Base-by-base conservation (phyloP, 1,140 invertebrate genomes). In the Dolichoris vasculosae region DNA sequence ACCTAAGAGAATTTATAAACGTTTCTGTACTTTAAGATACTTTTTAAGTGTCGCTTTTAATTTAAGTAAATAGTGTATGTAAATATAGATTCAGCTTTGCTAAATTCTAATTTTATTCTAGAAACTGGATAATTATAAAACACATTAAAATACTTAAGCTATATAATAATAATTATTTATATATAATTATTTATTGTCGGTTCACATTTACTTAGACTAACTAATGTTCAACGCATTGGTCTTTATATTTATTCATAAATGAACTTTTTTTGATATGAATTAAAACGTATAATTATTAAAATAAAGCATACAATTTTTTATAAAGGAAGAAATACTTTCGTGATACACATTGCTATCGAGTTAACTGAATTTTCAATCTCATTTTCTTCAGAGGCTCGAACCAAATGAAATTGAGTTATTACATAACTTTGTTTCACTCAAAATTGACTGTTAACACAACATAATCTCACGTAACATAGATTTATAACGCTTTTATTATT, bases 101-200 rank as follows among this genome's bases (percentile, higher is more conserved):
- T 38, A 76, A 86, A 69, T 63, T 86, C 73, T 86, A 35, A 67
- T 73, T 73, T 73, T 73, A 73, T 73, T 20, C 23, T 43, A 43
- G 13, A 78, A 84, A 78, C 38, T 30, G 23, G 51, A 76, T 76
- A 51, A 76, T n/a, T 76, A 71, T 59, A 46, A n/a, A 73, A 80
- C 64, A 84, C 46, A 71, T 79, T 40, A 79, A 67, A 84, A 79
- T 23, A 76, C 77, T 63, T 48, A 76, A 55, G 48, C 51, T 86
- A 75, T 88, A 35, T 83, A 76, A 77, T 73, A 75, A 83, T 84
- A 35, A 80, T 88, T 85, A 87, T 89, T 88, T 78, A 80, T 88
- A 89, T 87, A 78, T 89, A 88, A 67, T 88, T 89, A 87, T 87
- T 93, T 93, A 93, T 93, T 93, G 93, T 93, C 93, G 89, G 88